Conservation (phyloP, 2,888 invertebrate genomes). For the Rapana venosa region DNA sequence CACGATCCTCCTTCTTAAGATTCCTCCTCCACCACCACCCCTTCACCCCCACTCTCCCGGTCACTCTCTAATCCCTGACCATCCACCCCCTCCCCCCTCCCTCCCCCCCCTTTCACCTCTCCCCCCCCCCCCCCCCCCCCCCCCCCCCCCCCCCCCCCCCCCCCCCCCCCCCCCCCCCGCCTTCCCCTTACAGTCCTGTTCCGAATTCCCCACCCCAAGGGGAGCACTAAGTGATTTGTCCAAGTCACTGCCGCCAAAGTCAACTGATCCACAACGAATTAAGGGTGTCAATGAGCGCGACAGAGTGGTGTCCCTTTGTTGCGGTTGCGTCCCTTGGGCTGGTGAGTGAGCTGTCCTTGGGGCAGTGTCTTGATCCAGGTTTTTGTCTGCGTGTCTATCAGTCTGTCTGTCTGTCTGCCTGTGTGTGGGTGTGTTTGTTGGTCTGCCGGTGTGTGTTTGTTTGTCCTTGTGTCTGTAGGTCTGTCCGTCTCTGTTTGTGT, state of each 20-base stretch:
- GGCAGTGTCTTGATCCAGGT: too few species aligned
- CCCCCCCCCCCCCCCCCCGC: background rate
- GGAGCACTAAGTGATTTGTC: slow-evolving; percentile 11
- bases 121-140: background rate
- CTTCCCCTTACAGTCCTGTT: background rate
- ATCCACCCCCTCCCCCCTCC: too few species aligned
- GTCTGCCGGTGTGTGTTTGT: too few species aligned
- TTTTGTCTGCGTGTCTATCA: too few species aligned
- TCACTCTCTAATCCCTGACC: too few species aligned
- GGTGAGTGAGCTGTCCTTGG: background rate
- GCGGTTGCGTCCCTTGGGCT: background rate
- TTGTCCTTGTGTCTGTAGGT: background rate
- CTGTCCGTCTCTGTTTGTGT: background rate
- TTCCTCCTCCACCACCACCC: too few species aligned
- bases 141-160: background rate
- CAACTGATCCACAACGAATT: slow-evolving; percentile 17
- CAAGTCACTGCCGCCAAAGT: background rate
- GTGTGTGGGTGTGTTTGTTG: too few species aligned
- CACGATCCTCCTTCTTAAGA: too few species aligned
- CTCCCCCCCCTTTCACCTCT: too few species aligned
- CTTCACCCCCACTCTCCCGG: too few species aligned
- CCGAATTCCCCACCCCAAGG: background rate
- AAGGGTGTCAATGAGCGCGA: slow-evolving; percentile 15
- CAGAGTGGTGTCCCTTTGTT: slow-evolving; percentile 15
- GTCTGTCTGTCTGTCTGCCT: too few species aligned